Evolutionary conservation across 2,888 invertebrate genomes (phyloP).

Genomic region (Hanleya hanleyi): DNA sequence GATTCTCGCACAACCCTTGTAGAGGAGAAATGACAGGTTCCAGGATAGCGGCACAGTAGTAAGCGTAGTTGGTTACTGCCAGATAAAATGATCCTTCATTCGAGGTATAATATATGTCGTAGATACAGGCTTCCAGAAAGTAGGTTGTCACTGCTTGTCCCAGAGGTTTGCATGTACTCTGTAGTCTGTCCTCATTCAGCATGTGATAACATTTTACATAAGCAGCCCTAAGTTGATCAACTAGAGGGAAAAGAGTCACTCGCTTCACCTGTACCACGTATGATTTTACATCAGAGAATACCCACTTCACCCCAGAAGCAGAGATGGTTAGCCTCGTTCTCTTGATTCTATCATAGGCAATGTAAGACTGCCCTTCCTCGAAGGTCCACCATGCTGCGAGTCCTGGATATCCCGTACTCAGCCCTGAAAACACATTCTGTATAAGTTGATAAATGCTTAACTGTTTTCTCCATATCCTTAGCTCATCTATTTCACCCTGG

Average conservation of each 20-base stretch:
- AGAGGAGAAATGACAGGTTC: conserved; percentile 34
- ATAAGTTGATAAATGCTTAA: neutral
- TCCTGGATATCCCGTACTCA: neutral
- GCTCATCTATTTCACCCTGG: neutral
- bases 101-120: conserved; percentile 13
- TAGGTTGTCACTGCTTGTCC: conserved; percentile 24
- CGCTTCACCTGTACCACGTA: neutral
- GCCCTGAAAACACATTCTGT: neutral
- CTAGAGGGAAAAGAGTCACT: neutral
- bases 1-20: conserved; percentile 38
- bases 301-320: neutral
- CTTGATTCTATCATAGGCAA: neutral
- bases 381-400: neutral
- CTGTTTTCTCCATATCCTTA: neutral
- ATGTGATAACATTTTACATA: neutral
- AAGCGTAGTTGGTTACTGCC: conserved; percentile 5
- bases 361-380: neutral
- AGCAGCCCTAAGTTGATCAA: neutral
- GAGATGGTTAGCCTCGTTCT: neutral
- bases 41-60: conserved; percentile 36
- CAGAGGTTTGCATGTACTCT: conserved; percentile 22
- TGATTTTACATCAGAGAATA: neutral
- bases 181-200: neutral
- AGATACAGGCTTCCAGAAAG: conserved; percentile 30
- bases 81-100: neutral